Base-by-base conservation (phyloP, 2,113 vertebrate genomes). In the Ascaphus truei region DNA sequence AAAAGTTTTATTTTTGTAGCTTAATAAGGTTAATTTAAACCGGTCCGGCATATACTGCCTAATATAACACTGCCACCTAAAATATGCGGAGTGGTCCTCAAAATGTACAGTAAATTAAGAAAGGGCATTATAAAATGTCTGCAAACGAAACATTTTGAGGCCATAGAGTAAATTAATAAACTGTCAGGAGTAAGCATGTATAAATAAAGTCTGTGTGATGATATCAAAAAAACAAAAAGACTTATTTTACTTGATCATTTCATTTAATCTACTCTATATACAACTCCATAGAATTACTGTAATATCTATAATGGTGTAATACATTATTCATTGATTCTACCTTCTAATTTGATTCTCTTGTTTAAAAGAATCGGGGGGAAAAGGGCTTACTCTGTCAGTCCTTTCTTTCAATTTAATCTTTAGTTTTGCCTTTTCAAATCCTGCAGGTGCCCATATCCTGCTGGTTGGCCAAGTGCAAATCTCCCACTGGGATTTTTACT, bases 401-500 rank as follows among this genome's bases (percentile, higher is more conserved):
- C 62, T 84, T 80, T 75, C 86, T 83, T 74, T 77, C 83, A 88
- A 83, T 84, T 91, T 86, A 87, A 91, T 88, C 82, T 85, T 76
- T 85, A 80, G 81, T 82, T 86, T 78, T 81, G 85, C 84, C 85
- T 87, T 84, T 90, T 85, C 77, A 89, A 85, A 75, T 25, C 81
- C 85, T 74, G 76, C 88, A 87, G 87, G 81, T 86, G 86, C 80
- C 80, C 25, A 15, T 73, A 76, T 81, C 89, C 91, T 72, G 82
- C 89, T 90, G 88, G 79, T 78, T 77, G 85, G 84, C 89, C 72
- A 71, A 92, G 88, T 83, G 86, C 86, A 85, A 77, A 69, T 48
- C 85, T 89, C 83, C 92, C 80, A 86, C 81, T 52, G 90, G 85
- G 92, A 88, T 81, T 88, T 92, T 90, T 88, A 92, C 90, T 90